Evolutionary conservation across 2,888 invertebrate species (phyloP).

Genomic region (Leptogaster cylindrica): DNA sequence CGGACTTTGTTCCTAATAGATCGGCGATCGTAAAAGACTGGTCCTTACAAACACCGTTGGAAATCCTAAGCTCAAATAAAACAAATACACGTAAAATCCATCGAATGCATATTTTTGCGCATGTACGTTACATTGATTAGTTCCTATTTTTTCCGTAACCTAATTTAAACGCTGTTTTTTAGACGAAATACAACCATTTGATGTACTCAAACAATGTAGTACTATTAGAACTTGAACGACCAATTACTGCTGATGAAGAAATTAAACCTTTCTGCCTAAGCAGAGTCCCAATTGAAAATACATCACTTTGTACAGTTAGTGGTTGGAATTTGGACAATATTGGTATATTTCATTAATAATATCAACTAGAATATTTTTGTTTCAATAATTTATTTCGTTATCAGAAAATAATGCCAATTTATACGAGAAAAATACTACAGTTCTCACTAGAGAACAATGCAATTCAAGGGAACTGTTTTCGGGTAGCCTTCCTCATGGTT

Average conservation of each 20-base stretch:
- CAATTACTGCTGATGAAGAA: slow-evolving; percentile 64
- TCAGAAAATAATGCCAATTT: slow-evolving; percentile 36
- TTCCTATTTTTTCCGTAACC: background rate
- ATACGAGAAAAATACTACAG: slow-evolving; percentile 52
- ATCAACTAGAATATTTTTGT: background rate
- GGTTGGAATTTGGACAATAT: slow-evolving; percentile 62
- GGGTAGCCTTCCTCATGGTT: slow-evolving; percentile 65
- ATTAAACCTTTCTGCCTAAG: slow-evolving; percentile 68
- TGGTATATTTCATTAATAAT: slow-evolving; percentile 26
- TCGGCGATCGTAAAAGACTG: slow-evolving; percentile 43
- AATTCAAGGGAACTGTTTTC: slow-evolving; percentile 70
- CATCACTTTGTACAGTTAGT: slow-evolving; percentile 66
- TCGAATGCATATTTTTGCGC: slow-evolving; percentile 37
- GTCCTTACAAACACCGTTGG: slow-evolving; percentile 46
- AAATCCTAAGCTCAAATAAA: slow-evolving; percentile 21
- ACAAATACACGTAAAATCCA: slow-evolving; percentile 32
- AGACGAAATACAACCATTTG: slow-evolving; percentile 66
- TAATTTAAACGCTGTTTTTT: slow-evolving; percentile 47
- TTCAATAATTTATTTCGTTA: background rate
- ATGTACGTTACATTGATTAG: slow-evolving; percentile 36
- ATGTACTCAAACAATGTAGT: slow-evolving; percentile 67
- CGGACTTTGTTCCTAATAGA: slow-evolving; percentile 33
- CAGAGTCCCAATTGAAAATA: slow-evolving; percentile 60
- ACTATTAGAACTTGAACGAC: slow-evolving; percentile 64
- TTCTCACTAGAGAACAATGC: slow-evolving; percentile 65